Base-by-base conservation (phyloP, 2,797 vertebrate species). In the Amblyraja radiata region DNA sequence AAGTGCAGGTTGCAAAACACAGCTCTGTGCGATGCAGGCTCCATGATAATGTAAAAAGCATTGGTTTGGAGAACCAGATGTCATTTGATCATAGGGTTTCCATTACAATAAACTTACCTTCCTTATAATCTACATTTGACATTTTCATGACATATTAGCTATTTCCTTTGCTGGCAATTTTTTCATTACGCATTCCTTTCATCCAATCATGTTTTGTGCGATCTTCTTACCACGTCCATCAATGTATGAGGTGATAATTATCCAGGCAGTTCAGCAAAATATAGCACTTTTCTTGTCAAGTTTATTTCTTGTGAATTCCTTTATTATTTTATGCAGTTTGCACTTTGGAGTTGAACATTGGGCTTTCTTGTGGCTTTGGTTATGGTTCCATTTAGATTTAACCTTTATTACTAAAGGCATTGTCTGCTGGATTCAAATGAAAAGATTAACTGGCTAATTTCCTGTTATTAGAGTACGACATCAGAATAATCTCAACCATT, bases 361-460 rank as follows among this genome's bases (percentile, higher is more conserved):
- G 16, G n/a, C 36, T 88, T 54, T 88, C n/a, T 68, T 88, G 61
- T 2, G 14, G 61, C n/a, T 88, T 68, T 88, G n/a, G 6, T 88
- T 88, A 8, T 63, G 63, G 28, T 88, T n/a, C 32, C n/a, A 68
- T 63, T 36, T 88, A 36, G 14, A 79, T 79, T 39, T 18, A 79
- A 79, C 32, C 78, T 79, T 79, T 36, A 68, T 32, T 68, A 68
- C 16, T 7, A 88, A 88, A 88, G 84, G 84, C 36, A 88, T 32
- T 8, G 6, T 68, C 32, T 36, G n/a, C 16, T 36, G 68, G 63
- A 88, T 65, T 88, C 63, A 88, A 36, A 36, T n/a, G 16, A 68
- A 68, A 88, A 88, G 84, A 9, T 88, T 68, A 68, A 88, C 61
- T 88, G 61, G 61, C 84, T 88, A 84, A 88, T 88, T 88, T 88